Base-by-base conservation (phyloP, 2,888 invertebrate genomes). In the Diadegma fenestrale region DNA sequence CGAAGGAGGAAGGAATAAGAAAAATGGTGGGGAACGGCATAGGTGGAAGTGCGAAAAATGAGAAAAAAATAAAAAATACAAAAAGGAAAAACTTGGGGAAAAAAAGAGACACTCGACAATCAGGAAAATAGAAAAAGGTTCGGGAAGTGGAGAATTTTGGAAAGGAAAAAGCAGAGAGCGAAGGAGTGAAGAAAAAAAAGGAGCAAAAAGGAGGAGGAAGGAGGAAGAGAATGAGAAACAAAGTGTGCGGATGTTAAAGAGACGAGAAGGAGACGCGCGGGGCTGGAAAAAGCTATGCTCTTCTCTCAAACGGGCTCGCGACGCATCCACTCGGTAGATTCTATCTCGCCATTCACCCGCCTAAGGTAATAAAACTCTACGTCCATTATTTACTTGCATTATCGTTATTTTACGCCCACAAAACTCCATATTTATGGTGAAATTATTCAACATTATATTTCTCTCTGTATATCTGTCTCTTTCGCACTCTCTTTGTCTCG, bases 341-440 rank as follows among this genome's bases (percentile, higher is more conserved):
- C 92, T 92, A 92, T 92, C 92, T 90, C 89, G 91, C 92, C 92
- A 92, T 93, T 93, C 92, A 92, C 90, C 91, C 91, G 93, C 90
- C 92, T 91, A 89, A 85, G 92, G 92, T 92, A 91, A 92, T 93
- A 92, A 93, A 93, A 93, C 92, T 92, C 91, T 90, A 90, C 91
- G 91, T 92, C 93, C 93, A 93, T 93, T 93, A 93, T 93, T 93
- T 93, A 93, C 93, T 93, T 92, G 93, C 93, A 93, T 93, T 93
- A 93, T 93, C 93, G 93, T 93, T 93, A 93, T 92, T 93, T 93
- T 92, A 92, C 93, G 92, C 93, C 93, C 92, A 93, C 93, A 89
- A 89, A 91, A 89, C 90, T 90, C 88, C 90, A 92, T 93, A 92
- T 93, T 93, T 93, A 92, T 93, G 92, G 92, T 90, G 91, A 91